phyloP scores from a whole-genome alignment of 2,113 vertebrate species.

The Beaufortia kweichowensis region DNA sequence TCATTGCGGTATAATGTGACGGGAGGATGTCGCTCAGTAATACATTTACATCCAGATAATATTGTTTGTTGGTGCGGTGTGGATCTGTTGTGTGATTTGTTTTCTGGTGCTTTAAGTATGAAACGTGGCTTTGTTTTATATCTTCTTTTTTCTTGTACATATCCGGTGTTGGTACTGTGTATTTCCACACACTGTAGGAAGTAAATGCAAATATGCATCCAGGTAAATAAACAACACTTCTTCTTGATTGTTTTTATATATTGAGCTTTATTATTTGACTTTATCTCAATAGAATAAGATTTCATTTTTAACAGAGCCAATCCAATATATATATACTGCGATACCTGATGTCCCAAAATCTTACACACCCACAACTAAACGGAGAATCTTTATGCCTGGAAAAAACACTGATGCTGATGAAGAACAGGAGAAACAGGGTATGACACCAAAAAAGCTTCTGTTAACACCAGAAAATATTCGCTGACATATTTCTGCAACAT shows the following conservation, averaged over 20 bases:
- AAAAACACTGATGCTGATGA: constrained; percentile 53
- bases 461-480: background rate
- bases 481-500: background rate
- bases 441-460: background rate
- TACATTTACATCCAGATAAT: constrained; percentile 13
- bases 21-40: background rate
- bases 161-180: constrained; percentile 60
- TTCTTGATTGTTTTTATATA: constrained; percentile 15
- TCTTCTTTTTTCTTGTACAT: constrained; percentile 41
- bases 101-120: constrained; percentile 5
- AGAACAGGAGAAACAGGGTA: constrained; percentile 86
- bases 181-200: constrained; percentile 82
- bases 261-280: constrained; percentile 1
- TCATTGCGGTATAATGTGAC: background rate
- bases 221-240: constrained; percentile 81
- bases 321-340: constrained; percentile 78
- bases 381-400: constrained; percentile 63
- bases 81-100: background rate
- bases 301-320: constrained; percentile 69
- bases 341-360: constrained; percentile 79
- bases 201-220: constrained; percentile 75
- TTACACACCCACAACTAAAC: constrained; percentile 71
- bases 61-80: constrained; percentile 8
- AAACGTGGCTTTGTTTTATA: constrained; percentile 38
- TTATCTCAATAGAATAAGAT: constrained; percentile 33